Percentiles rank a stretch among this genome's conserved stretches.
Evolutionary conservation across 2,797 vertebrate genomes (phyloP).

Genomic region (Oceanodroma leucorhoa): DNA sequence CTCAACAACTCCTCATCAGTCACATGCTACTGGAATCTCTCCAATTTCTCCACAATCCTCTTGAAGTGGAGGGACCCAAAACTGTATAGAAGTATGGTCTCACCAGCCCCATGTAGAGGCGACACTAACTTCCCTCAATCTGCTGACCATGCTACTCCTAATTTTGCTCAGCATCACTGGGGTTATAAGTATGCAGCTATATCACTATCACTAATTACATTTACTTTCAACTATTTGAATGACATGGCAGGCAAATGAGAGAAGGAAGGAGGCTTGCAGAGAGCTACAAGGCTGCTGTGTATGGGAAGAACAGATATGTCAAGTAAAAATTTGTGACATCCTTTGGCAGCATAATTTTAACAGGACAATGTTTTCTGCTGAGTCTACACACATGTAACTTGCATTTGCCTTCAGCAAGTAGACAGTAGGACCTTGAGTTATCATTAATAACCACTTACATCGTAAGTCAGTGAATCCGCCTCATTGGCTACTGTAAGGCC

Average conservation of each 20-base stretch:
- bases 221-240: neutral
- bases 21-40: neutral
- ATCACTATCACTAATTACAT: neutral
- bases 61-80: neutral
- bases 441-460: constrained; percentile 82
- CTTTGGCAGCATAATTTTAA: neutral
- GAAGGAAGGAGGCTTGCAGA: neutral
- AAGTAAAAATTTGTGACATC: neutral
- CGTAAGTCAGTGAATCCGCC: constrained; percentile 91
- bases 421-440: neutral
- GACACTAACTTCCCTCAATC: neutral
- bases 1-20: neutral
- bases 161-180: neutral
- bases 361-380: neutral
- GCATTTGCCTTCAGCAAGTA: neutral
- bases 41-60: neutral
- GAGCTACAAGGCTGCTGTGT: neutral
- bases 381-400: neutral
- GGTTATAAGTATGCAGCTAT: neutral
- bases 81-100: neutral
- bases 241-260: neutral
- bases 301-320: neutral
- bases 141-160: neutral
- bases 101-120: neutral
- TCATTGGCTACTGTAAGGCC: constrained; percentile 98